Conservation (phyloP, 2,797 vertebrate species). For the Sibirionetta formosa region DNA sequence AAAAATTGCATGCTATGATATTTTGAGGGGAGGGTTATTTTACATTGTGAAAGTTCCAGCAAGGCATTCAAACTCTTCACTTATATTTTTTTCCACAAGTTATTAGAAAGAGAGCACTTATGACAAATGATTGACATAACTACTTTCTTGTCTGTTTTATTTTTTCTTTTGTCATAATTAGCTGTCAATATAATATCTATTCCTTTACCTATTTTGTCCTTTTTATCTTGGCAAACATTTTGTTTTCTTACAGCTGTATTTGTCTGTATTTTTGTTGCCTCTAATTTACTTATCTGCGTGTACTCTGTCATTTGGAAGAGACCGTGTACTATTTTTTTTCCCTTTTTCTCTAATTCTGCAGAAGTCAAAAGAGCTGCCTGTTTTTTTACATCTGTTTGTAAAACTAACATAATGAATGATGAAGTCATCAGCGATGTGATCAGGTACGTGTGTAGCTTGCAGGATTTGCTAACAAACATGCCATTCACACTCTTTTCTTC, state of each 20-base stretch:
- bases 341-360: not conserved
- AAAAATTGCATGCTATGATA: not conserved
- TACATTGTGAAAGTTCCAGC: not conserved
- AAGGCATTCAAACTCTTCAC: not conserved
- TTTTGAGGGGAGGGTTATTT: not conserved
- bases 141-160: not conserved
- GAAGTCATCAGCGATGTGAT: not conserved
- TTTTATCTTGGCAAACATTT: not conserved
- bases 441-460: constrained; percentile 4
- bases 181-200: not conserved
- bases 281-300: constrained; percentile 10
- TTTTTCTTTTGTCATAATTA: not conserved
- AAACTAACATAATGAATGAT: not conserved
- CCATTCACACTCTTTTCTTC: not conserved
- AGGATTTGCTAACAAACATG: not conserved
- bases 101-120: not conserved
- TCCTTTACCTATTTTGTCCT: not conserved
- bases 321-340: not conserved
- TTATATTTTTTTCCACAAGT: constrained; percentile 5
- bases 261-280: not conserved
- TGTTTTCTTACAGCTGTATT: not conserved
- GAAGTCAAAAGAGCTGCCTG: constrained; percentile 15
- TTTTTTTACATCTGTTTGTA: not conserved
- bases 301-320: not conserved
- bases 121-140: not conserved